Evolutionary conservation across 1,140 invertebrate species (phyloP).

Genomic region (Drosophila pseudoobscura): DNA sequence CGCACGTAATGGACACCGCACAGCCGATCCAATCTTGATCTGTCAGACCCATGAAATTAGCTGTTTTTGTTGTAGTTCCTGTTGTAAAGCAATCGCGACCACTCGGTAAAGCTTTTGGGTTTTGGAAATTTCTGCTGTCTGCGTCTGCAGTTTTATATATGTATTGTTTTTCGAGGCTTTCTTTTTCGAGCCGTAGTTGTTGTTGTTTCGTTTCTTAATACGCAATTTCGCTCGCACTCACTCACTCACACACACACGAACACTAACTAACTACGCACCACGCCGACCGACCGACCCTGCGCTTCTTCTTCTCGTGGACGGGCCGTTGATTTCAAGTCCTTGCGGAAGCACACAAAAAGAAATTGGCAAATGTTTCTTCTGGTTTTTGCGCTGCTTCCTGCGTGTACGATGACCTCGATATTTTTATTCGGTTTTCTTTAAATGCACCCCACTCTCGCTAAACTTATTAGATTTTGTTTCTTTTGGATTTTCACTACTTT

Average conservation of each 20-base stretch:
- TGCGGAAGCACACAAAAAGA: not conserved
- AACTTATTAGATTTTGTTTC: slow-evolving; percentile 48
- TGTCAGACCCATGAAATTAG: slow-evolving; percentile 71
- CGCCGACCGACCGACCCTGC: slow-evolving; percentile 31
- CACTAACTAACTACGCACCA: slow-evolving; percentile 64
- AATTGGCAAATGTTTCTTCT: slow-evolving; percentile 17
- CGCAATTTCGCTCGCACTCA: slow-evolving; percentile 59
- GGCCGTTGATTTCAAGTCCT: slow-evolving; percentile 22
- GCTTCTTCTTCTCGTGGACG: slow-evolving; percentile 29
- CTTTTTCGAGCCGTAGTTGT: slow-evolving; percentile 42
- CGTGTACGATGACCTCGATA: slow-evolving; percentile 5
- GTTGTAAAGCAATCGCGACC: slow-evolving; percentile 4
- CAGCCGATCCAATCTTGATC: slow-evolving; percentile 81
- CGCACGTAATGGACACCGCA: slow-evolving; percentile 81
- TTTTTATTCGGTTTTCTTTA: slow-evolving; percentile 19
- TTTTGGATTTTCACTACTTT: slow-evolving; percentile 51
- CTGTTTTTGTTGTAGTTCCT: slow-evolving; percentile 9
- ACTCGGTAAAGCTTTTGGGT: slow-evolving; percentile 11
- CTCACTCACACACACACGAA: slow-evolving; percentile 18
- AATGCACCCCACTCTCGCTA: slow-evolving; percentile 45
- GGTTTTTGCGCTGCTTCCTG: slow-evolving; percentile 12
- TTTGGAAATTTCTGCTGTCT: slow-evolving; percentile 34
- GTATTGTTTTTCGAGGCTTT: slow-evolving; percentile 25
- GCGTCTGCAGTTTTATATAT: slow-evolving; percentile 53
- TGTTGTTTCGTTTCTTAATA: slow-evolving; percentile 59